Evolutionary conservation across 1,140 invertebrate genomes (phyloP).

Genomic region (Gonioctena quinquepunctata): DNA sequence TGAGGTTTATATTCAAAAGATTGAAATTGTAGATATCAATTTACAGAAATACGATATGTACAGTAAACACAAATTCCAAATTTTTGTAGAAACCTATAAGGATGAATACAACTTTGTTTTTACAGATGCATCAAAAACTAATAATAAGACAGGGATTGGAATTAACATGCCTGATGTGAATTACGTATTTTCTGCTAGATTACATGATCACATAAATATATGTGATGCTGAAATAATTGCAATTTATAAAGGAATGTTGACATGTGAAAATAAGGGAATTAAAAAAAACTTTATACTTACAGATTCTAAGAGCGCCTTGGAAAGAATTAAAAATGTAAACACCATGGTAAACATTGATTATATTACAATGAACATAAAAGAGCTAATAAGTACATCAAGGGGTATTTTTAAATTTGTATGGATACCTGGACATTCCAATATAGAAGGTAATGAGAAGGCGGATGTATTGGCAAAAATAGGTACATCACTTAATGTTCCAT

Average conservation of each 20-base stretch:
- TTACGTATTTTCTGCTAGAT: background rate
- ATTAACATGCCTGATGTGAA: background rate
- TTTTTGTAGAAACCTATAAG: background rate
- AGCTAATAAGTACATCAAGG: background rate
- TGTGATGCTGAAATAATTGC: slow-evolving; percentile 1
- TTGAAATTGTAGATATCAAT: background rate
- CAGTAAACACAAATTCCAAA: background rate
- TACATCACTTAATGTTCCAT: slow-evolving; percentile 6
- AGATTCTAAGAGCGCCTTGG: slow-evolving; percentile 21
- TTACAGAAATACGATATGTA: background rate
- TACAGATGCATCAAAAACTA: background rate
- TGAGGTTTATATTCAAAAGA: background rate
- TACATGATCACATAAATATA: background rate
- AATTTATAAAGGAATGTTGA: background rate
- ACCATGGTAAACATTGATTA: too few species aligned
- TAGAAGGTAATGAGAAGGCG: slow-evolving; percentile 4
- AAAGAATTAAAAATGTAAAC: too few species aligned
- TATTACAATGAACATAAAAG: background rate
- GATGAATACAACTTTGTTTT: background rate
- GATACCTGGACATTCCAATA: slow-evolving; percentile 20
- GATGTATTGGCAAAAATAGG: slow-evolving; percentile 18
- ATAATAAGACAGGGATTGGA: background rate
- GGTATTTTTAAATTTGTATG: slow-evolving; percentile 7
- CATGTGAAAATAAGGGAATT: slow-evolving; percentile 6
- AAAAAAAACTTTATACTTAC: slow-evolving; percentile 22